Base-by-base conservation (phyloP, 2,888 invertebrate species). In the Caenorhabditis parvicauda region DNA sequence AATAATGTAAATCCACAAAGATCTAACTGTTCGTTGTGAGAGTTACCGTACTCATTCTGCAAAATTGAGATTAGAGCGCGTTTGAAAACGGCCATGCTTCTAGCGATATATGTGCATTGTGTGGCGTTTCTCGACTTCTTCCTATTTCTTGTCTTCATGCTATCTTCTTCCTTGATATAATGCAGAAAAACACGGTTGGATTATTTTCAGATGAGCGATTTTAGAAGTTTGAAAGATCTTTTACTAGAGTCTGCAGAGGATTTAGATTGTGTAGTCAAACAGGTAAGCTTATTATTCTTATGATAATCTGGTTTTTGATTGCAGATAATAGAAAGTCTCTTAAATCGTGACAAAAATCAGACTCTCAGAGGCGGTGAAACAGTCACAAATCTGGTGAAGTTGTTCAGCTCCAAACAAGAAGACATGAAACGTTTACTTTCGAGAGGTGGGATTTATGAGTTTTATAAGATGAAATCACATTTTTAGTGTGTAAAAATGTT, bases 191-290 rank as follows among this genome's bases (percentile, higher is more conserved):
- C n/a, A n/a, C n/a, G n/a, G n/a, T n/a, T n/a, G n/a, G n/a, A n/a
- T n/a, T 46, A n/a, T n/a, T n/a, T n/a, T n/a, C n/a, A n/a, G 37
- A 24, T 22, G 41, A 19, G 24, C 19, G 57, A 64, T 24, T 49
- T 43, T 24, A 35, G 63, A 32, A 70, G 68, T 54, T 44, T 74
- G 25, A 57, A 63, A 21, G 74, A 74, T 9, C 52, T 62, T 29
- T 43, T 74, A 17, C 48, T 61, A 9, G 74, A 74, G 21, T 57
- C 62, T 14, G 64, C 66, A 2, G 67, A 67, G 22, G 69, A 72
- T 45, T 44, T 74, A 39, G 74, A 74, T 22, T 37, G 58, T 25
- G 53, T 66, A 29, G 58, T 70, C 5, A 74, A 72, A 39, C 58
- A 67, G 59, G 70, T 71, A n/a, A 22, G 2, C 3, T 12, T 38